Evolutionary conservation across 2,888 invertebrate species (phyloP).

Genomic region (Protodeltote pygarga): DNA sequence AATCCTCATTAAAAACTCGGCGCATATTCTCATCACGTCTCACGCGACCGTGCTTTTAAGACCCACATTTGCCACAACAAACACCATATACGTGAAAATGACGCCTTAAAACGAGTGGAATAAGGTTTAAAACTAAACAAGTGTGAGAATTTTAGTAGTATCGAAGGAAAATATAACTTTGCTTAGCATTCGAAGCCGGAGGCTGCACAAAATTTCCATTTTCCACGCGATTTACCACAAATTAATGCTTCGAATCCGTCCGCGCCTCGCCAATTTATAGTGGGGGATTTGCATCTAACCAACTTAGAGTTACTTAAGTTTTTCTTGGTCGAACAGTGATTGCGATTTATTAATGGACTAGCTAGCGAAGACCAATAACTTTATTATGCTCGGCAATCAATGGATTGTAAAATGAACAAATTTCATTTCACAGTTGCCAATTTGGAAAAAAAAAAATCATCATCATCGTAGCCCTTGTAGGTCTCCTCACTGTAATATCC

Average conservation of each 20-base stretch:
- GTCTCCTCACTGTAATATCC: too few relatives aligned
- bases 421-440: neutral
- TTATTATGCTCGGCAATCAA: constrained; percentile 4
- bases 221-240: constrained; percentile 85
- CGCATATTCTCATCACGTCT: constrained; percentile 75
- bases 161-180: constrained; percentile 57
- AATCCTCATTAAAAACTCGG: constrained; percentile 67
- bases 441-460: too few relatives aligned
- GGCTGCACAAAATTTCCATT: constrained; percentile 86
- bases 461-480: too few relatives aligned
- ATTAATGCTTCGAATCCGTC: constrained; percentile 83
- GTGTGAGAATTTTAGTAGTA: constrained; percentile 21
- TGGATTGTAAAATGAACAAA: neutral
- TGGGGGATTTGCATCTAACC: constrained; percentile 78
- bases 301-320: constrained; percentile 55
- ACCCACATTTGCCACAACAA: constrained; percentile 5
- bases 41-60: constrained; percentile 48
- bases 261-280: constrained; percentile 80
- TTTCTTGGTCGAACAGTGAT: constrained; percentile 63
- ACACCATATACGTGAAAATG: constrained; percentile 16
- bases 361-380: neutral
- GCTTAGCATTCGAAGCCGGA: constrained; percentile 65
- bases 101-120: constrained; percentile 35
- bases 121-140: constrained; percentile 41
- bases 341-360: constrained; percentile 55